Evolutionary conservation across 2,888 invertebrate species (phyloP), one percentile per base, ranked within the genome.

Genomic region (Netelia virgata): DNA sequence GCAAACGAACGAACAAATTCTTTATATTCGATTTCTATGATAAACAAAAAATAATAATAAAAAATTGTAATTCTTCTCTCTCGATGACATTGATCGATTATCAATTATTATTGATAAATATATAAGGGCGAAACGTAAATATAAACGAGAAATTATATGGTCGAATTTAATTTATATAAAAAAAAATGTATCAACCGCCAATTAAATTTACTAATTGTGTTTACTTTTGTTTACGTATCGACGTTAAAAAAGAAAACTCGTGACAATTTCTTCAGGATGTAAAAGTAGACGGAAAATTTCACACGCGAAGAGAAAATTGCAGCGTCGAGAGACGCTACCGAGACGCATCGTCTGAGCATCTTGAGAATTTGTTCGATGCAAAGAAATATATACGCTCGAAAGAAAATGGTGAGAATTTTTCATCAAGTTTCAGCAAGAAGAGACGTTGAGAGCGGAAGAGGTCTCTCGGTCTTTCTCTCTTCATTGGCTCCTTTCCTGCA

Each of bases 401-500:
- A 74, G 41, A 59, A 77, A 77, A 84, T 81, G 57, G 84, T 73
- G 73, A 77, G 63, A 77, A 84, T 73, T 75, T 83, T 73, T 84
- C 72, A 76, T 80, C 73, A 57, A 74, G 72, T 81, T 75, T 79
- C 69, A 23, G 61, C 23, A 16, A 63, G 53, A 50, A 73, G 74
- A 70, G 55, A 78, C 43, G 70, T 10, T 63, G 50, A 68, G 77
- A 66, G 63, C 77, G 68, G 77, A 77, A 82, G 82, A 73, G 59
- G n/a, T 41, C 16, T 61, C 50, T 76, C 63, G 43, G 36, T 76
- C 70, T 55, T 57, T 57, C 36, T 57, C 36, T 70, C 57, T 20
- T 70, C 57, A 70, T 57, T 50, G 61, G 20, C 47, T 50, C 61
- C 50, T 43, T 61, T 28, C 28, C 47, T 63, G 57, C 36, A 89